These are phyloP conservation scores for Catalaphyllia jardinei DNA, from an alignment of 64 coral and sea anemone genomes.

Conservation along the genomic window DNA sequence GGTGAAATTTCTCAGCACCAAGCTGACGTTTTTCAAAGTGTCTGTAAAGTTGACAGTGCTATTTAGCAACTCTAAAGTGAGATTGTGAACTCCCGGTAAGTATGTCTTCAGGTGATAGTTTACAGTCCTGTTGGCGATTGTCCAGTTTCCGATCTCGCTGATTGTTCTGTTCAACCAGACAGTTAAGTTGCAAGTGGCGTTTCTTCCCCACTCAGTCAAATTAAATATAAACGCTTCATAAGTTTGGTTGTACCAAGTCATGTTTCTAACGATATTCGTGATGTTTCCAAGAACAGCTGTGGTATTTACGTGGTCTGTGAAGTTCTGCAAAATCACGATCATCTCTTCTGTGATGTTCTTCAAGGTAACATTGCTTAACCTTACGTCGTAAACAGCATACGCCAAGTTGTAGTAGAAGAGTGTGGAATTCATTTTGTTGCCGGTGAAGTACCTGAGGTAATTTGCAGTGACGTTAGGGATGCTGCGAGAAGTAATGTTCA, in stretches of 20 bases:
- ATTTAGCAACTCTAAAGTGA: constrained; percentile 48
- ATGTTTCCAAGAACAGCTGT: constrained; percentile 55
- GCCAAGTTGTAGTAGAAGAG: constrained; percentile 58
- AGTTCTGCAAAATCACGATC: constrained; percentile 62
- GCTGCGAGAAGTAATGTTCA: constrained; percentile 63
- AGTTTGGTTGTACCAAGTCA: constrained; percentile 27
- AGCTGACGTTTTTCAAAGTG: constrained; percentile 32
- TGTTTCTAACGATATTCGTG: constrained; percentile 48
- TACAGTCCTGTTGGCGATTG: constrained; percentile 46
- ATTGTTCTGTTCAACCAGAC: constrained; percentile 57
- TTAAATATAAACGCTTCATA: constrained; percentile 46
- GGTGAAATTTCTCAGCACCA: constrained; percentile 59
- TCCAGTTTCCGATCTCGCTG: constrained; percentile 39
- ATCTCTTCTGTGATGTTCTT: constrained; percentile 68
- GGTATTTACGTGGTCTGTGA: constrained; percentile 59
- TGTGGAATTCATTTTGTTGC: background rate
- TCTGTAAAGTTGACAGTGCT: constrained; percentile 37
- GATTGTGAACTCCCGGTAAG: constrained; percentile 46
- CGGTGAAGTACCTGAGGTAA: constrained; percentile 49
- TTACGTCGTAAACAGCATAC: constrained; percentile 10
- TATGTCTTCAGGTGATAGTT: constrained; percentile 58
- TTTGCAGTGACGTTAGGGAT: constrained; percentile 56
- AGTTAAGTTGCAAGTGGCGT: constrained; percentile 38
- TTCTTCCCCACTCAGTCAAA: constrained; percentile 42
- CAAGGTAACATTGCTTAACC: constrained; percentile 26